These are phyloP conservation scores for Cyanoderma ruficeps DNA, from an alignment of 2,113 vertebrate species.

Conservation along the genomic window DNA sequence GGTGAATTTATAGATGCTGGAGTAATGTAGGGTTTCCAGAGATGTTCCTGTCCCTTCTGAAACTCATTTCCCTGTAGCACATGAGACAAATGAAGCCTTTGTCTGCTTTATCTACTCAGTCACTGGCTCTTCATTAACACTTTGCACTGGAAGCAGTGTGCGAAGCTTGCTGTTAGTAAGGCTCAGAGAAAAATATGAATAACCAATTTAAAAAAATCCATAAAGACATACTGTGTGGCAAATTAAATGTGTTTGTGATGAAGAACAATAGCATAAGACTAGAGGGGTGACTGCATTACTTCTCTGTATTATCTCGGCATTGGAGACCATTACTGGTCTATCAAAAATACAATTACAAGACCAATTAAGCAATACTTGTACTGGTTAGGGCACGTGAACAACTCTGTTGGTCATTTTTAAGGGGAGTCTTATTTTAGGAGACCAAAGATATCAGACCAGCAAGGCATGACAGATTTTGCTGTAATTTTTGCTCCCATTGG, in stretches of 20 bases:
- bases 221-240: neutral
- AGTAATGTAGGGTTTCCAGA: neutral
- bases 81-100: neutral
- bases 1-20: neutral
- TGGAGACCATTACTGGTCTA: neutral
- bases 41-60: neutral
- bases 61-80: neutral
- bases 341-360: neutral
- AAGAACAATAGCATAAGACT: neutral
- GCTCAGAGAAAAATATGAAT: neutral
- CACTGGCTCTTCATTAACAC: neutral
- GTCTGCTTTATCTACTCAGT: neutral
- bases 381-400: neutral
- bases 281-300: neutral
- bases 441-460: neutral
- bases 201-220: neutral
- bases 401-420: neutral
- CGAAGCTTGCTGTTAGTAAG: neutral
- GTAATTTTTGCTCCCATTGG: neutral
- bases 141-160: neutral
- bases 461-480: neutral
- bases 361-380: neutral
- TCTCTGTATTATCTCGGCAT: neutral
- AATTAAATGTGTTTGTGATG: neutral
- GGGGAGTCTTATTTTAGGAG: neutral